Evolutionary conservation across 2,113 vertebrate genomes (phyloP), one percentile per base, ranked within the genome.

Genomic region (Crotophaga sulcirostris): DNA sequence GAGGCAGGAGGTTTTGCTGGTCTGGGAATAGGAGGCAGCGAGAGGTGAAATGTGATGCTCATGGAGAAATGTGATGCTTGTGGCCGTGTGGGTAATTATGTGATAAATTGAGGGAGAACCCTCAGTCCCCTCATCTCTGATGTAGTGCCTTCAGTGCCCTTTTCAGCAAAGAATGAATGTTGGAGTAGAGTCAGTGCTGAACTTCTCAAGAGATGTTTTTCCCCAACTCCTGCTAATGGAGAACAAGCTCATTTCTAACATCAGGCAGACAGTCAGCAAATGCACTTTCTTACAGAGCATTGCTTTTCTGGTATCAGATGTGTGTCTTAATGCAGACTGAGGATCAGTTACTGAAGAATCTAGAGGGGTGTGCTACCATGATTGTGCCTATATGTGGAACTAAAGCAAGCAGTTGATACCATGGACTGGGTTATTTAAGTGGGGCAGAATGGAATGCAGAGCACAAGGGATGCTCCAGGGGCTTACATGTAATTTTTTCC

Each of bases 1-100:
- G 82, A 72, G 66, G 42, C 40, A 58, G 33, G n/a, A 67, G 38
- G 26, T 72, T 87, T 70, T 82, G 14, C 52, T 87, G n/a, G 11
- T n/a, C 18, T 58, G 78, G 49, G 52, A 47, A 11, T 31, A 69
- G 42, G 45, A 89, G 28, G 12, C 25, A 80, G 13, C 1, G 3
- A 36, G 55, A 86, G 33, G 20, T 62, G 36, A 80, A 76, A 33
- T 0, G 3, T 18, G 21, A 17, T 67, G 42, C 11, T 79, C 4
- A 3, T 16, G 66, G 28, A 33, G 26, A 54, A 7, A 23, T 56
- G 16, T 45, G 28, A 11, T 4, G 7, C 12, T 84, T 10, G 31
- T 2, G 1, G 21, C 17, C 51, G 16, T 1, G 2, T 67, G 36
- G 6, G 28, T 55, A 38, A 29, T 75, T 23, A 3, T 11, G 2